These are phyloP conservation scores for Campylomormyrus tamandua DNA, from an alignment of 2,113 vertebrate genomes.

Conservation along the genomic window DNA sequence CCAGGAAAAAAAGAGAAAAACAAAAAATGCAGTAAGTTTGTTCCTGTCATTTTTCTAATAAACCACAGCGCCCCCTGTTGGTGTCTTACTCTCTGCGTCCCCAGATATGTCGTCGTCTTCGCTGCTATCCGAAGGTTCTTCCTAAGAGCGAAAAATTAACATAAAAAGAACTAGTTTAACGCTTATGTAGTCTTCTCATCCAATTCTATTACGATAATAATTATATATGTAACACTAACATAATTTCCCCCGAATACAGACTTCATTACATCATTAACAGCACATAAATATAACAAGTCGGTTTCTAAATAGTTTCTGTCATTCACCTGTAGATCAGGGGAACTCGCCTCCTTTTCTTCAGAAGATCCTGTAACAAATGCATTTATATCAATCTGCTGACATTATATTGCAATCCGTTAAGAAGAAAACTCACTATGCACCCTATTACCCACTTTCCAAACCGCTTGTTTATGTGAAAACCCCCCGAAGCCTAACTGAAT, in stretches of 20 bases:
- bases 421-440: background rate
- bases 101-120: constrained; percentile 60
- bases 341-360: constrained; percentile 47
- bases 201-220: background rate
- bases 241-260: background rate
- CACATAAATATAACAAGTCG: background rate
- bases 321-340: constrained; percentile 48
- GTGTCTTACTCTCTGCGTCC: constrained; percentile 65
- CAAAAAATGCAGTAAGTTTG: background rate
- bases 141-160: background rate
- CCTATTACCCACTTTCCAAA: background rate
- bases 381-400: background rate
- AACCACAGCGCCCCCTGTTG: background rate
- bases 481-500: background rate
- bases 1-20: background rate
- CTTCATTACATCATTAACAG: background rate
- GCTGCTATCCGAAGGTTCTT: constrained; percentile 62
- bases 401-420: constrained; percentile 16
- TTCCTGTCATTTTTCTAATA: background rate
- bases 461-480: background rate
- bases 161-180: background rate
- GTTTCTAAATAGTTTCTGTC: background rate
- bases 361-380: constrained; percentile 37
- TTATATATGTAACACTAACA: background rate
- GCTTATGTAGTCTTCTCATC: background rate